phyloP scores from a whole-genome alignment of 2,797 vertebrate genomes.

The Phalloptychus januarius region DNA sequence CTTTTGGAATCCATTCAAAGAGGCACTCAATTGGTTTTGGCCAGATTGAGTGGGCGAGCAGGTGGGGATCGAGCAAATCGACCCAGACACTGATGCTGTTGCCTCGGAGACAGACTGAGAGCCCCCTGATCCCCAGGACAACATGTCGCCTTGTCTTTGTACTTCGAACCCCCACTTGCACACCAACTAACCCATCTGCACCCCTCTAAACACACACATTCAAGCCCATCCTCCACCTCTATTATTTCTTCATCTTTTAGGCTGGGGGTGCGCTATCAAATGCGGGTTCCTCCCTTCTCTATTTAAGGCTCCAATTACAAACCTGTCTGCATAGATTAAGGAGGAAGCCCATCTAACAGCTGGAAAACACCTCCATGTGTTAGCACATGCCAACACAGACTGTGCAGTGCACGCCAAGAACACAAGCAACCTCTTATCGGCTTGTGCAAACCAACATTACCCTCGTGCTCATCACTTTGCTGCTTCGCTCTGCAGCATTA shows the following conservation, averaged over 20 bases:
- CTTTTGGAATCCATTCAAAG: slow-evolving; percentile 64
- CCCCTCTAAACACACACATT: neutral
- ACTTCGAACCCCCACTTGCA: neutral
- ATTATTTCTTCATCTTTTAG: slow-evolving; percentile 61
- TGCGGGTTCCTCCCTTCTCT: slow-evolving; percentile 21
- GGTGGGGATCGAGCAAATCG: slow-evolving; percentile 52
- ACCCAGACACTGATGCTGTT: slow-evolving; percentile 64
- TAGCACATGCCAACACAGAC: slow-evolving; percentile 21
- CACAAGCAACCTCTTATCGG: slow-evolving; percentile 39
- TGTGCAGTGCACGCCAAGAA: slow-evolving; percentile 21
- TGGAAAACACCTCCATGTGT: slow-evolving; percentile 50
- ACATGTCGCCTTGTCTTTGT: slow-evolving; percentile 29
- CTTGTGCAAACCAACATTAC: slow-evolving; percentile 29
- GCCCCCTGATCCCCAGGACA: slow-evolving; percentile 21
- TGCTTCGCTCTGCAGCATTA: slow-evolving; percentile 11
- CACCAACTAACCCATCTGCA: neutral
- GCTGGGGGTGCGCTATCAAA: slow-evolving; percentile 41
- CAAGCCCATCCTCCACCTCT: slow-evolving; percentile 50
- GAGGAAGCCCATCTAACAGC: slow-evolving; percentile 57
- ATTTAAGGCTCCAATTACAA: slow-evolving; percentile 68
- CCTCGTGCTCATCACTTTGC: slow-evolving; percentile 21
- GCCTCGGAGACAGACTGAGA: slow-evolving; percentile 44
- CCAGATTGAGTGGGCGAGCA: slow-evolving; percentile 59
- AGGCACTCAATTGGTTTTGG: slow-evolving; percentile 64
- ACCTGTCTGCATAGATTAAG: slow-evolving; percentile 75